These are phyloP conservation scores for Falco peregrinus DNA, from an alignment of 2,797 vertebrate species.

Conservation along the genomic window DNA sequence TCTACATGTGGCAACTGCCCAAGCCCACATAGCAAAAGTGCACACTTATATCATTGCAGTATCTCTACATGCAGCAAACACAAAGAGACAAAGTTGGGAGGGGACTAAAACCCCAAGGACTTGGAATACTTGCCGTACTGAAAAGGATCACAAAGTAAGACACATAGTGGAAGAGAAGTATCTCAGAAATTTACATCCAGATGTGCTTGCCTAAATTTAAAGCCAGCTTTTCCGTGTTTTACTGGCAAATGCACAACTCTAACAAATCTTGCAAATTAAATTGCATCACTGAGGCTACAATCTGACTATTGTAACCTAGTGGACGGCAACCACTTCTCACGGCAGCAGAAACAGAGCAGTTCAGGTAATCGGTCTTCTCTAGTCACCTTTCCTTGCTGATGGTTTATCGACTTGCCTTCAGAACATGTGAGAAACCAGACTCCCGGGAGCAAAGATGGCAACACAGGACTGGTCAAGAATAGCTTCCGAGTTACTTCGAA, in stretches of 20 bases:
- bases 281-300: neutral
- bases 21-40: neutral
- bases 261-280: neutral
- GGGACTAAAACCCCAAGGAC: neutral
- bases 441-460: neutral
- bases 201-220: neutral
- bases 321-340: neutral
- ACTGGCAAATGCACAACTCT: neutral
- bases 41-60: neutral
- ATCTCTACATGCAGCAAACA: neutral
- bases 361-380: neutral
- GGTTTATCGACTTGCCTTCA: neutral
- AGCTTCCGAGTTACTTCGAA: neutral
- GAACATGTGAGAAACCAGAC: neutral
- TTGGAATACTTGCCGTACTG: neutral
- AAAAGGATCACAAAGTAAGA: neutral
- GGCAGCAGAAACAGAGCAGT: neutral
- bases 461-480: neutral
- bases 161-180: neutral
- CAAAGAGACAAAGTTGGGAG: neutral
- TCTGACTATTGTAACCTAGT: neutral
- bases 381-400: neutral
- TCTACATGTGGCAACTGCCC: neutral
- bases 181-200: neutral
- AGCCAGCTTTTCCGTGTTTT: neutral